These are phyloP conservation scores for Xestia ashworthii DNA, from an alignment of 2,888 invertebrate species.

Conservation along the genomic window DNA sequence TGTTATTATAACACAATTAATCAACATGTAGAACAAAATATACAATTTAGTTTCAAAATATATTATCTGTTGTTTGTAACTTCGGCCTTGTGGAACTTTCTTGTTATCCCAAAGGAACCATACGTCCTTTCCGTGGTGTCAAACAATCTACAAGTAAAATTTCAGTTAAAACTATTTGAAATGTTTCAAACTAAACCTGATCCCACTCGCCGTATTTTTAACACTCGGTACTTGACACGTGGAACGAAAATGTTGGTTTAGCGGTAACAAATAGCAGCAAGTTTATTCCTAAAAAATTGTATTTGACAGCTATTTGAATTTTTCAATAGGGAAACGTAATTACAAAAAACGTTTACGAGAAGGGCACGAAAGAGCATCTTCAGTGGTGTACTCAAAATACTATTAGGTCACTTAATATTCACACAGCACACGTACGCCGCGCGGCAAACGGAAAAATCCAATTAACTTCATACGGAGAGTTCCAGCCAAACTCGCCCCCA, in stretches of 20 bases:
- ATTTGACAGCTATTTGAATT: conserved; percentile 10
- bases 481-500: conserved; percentile 76
- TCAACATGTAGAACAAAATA: conserved; percentile 22
- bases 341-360: conserved; percentile 47
- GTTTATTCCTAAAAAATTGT: background rate
- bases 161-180: conserved; percentile 62
- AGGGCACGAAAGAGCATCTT: conserved; percentile 63
- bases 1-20: conserved; percentile 14
- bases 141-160: conserved; percentile 63
- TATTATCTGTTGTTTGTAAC: conserved; percentile 52
- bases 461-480: conserved; percentile 87
- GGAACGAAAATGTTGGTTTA: conserved; percentile 33
- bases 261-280: conserved; percentile 9
- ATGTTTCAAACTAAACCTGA: conserved; percentile 55
- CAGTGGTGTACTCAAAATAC: conserved; percentile 76
- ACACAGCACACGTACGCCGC: conserved; percentile 82
- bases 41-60: conserved; percentile 41
- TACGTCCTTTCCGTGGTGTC: conserved; percentile 50
- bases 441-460: conserved; percentile 89
- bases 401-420: conserved; percentile 85
- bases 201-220: conserved; percentile 54
- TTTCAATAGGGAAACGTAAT: conserved; percentile 28
- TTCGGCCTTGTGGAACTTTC: conserved; percentile 45
- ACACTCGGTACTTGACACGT: conserved; percentile 25
- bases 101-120: conserved; percentile 50